Evolutionary conservation across 2,797 vertebrate genomes (phyloP).

Genomic region (Setipinna tenuifilis): DNA sequence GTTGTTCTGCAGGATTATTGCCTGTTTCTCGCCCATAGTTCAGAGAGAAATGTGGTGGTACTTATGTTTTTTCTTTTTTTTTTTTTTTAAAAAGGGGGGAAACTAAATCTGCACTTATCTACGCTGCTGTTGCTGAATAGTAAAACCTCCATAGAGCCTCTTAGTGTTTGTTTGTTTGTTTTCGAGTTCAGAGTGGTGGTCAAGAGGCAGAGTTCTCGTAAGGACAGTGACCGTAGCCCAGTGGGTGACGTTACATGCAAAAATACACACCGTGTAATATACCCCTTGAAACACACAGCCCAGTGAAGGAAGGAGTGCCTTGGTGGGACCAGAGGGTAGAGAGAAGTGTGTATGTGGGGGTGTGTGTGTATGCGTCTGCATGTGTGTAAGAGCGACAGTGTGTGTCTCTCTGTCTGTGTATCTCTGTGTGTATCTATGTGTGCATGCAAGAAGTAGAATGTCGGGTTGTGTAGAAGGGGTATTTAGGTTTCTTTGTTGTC

Average conservation of each 20-base stretch:
- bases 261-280: conserved; percentile 6
- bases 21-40: conserved; percentile 55
- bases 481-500: neutral
- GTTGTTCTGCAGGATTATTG: conserved; percentile 52
- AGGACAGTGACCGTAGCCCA: neutral
- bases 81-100: neutral
- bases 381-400: too few relatives aligned
- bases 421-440: too few relatives aligned
- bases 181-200: neutral
- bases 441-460: too few relatives aligned
- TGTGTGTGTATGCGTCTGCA: too few relatives aligned
- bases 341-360: neutral
- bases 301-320: neutral
- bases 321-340: neutral
- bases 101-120: neutral
- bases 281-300: neutral
- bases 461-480: neutral
- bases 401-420: too few relatives aligned
- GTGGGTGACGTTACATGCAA: neutral
- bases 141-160: neutral
- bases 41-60: neutral
- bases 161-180: neutral
- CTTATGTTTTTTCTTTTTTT: neutral
- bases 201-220: neutral
- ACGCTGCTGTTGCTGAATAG: conserved; percentile 1